Evolutionary conservation across 2,888 invertebrate genomes (phyloP), one percentile per base, ranked within the genome.

Genomic region (Stenodera caucasica): DNA sequence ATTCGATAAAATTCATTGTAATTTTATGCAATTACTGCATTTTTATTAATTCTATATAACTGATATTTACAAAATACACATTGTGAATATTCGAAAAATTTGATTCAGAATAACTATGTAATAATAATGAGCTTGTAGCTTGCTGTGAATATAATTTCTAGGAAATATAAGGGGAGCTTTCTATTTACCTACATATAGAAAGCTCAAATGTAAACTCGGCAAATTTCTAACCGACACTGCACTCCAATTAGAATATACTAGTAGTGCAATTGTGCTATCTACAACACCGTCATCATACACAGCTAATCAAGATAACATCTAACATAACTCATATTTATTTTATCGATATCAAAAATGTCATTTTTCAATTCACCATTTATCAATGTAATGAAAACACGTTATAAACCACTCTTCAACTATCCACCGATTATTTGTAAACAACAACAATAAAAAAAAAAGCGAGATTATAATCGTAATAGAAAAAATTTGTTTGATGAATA

Each of bases 21-120:
- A 62, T 57, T 61, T 62, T 53, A 55, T 35, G 60, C 32, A 55
- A 58, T 60, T 58, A 61, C 51, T 61, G 57, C 61, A 61, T 32
- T 32, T 50, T n/a, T n/a, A n/a, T n/a, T n/a, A n/a, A n/a, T n/a
- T n/a, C n/a, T n/a, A n/a, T n/a, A n/a, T n/a, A n/a, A n/a, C n/a
- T n/a, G n/a, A n/a, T n/a, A n/a, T n/a, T n/a, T n/a, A n/a, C n/a
- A n/a, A n/a, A n/a, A n/a, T n/a, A n/a, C n/a, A n/a, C n/a, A n/a
- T n/a, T n/a, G n/a, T 37, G 37, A 37, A 37, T 9, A 37, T 37
- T 15, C n/a, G 8, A 37, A 5, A 9, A 40, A 40, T 40, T 40
- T 40, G 40, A 7, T 40, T 32, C 8, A n/a, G n/a, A n/a, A n/a
- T n/a, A n/a, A n/a, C n/a, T n/a, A n/a, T n/a, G n/a, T n/a, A n/a